Evolutionary conservation across 2,888 invertebrate genomes (phyloP).

Genomic region (Yponomeuta cagnagella): DNA sequence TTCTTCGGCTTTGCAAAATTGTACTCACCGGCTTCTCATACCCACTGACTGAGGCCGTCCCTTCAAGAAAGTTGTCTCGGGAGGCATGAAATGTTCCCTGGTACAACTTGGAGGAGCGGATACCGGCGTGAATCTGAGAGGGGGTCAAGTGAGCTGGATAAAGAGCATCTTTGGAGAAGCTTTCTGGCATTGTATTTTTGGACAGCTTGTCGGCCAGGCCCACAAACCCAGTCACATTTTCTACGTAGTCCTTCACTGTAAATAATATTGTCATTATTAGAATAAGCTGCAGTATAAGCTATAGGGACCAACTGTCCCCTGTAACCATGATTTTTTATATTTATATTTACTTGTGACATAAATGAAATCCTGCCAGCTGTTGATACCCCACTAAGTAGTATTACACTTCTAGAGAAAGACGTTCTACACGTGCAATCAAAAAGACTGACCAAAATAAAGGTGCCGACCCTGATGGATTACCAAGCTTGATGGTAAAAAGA

Average conservation of each 20-base stretch:
- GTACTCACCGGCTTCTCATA: constrained; percentile 83
- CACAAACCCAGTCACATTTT: constrained; percentile 79
- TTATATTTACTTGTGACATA: too few relatives aligned
- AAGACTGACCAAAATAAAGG: too few relatives aligned
- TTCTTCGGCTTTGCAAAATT: too few relatives aligned
- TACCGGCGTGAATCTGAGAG: constrained; percentile 81
- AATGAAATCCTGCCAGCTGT: too few relatives aligned
- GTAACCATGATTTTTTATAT: too few relatives aligned
- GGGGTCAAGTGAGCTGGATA: constrained; percentile 91
- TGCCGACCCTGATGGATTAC: too few relatives aligned
- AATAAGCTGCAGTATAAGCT: neutral
- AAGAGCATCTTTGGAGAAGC: constrained; percentile 78
- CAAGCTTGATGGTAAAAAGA: too few relatives aligned
- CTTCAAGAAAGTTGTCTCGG: constrained; percentile 96
- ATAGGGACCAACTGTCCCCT: too few relatives aligned
- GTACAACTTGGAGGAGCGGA: constrained; percentile 83
- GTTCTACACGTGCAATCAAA: too few relatives aligned
- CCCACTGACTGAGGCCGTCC: constrained; percentile 86
- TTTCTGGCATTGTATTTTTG: constrained; percentile 78
- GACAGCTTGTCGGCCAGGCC: constrained; percentile 89
- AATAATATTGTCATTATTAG: constrained; percentile 9
- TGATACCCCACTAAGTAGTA: too few relatives aligned
- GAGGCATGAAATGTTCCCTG: constrained; percentile 92
- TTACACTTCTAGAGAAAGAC: too few relatives aligned
- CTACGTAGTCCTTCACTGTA: constrained; percentile 85